phyloP scores from a whole-genome alignment of 2,113 vertebrate genomes.

The Amphiprion percula region DNA sequence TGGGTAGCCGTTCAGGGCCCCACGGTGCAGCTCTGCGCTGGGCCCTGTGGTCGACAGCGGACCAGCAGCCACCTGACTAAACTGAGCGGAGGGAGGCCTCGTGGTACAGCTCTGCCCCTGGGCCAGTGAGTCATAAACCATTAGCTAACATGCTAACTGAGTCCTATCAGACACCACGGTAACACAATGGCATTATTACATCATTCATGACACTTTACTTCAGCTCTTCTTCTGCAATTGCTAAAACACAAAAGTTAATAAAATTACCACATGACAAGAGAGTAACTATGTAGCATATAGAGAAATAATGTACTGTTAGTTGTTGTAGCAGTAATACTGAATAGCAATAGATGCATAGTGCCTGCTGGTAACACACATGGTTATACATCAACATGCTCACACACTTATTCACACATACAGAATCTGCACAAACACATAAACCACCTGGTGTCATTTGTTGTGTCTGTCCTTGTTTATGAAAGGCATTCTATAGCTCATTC shows the following conservation, averaged over 20 bases:
- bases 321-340: background rate
- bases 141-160: slow-evolving; percentile 58
- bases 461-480: slow-evolving; percentile 4
- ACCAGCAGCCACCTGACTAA: slow-evolving; percentile 73
- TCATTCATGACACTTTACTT: background rate
- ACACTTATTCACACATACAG: background rate
- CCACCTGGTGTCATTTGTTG: slow-evolving; percentile 30
- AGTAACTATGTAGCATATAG: background rate
- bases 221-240: too few species aligned
- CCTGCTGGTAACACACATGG: background rate
- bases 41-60: slow-evolving; percentile 46
- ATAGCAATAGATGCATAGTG: background rate
- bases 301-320: background rate
- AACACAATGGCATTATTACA: background rate
- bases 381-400: background rate
- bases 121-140: slow-evolving; percentile 65
- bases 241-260: too few species aligned
- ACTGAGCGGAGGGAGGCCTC: slow-evolving; percentile 49
- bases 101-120: slow-evolving; percentile 66
- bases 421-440: background rate
- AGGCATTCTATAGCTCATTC: background rate
- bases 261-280: too few species aligned
- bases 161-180: background rate
- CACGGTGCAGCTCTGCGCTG: slow-evolving; percentile 49
- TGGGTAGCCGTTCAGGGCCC: slow-evolving; percentile 14